Evolutionary conservation across 1,140 invertebrate species (phyloP).

Genomic region (Dreissena rostriformis): DNA sequence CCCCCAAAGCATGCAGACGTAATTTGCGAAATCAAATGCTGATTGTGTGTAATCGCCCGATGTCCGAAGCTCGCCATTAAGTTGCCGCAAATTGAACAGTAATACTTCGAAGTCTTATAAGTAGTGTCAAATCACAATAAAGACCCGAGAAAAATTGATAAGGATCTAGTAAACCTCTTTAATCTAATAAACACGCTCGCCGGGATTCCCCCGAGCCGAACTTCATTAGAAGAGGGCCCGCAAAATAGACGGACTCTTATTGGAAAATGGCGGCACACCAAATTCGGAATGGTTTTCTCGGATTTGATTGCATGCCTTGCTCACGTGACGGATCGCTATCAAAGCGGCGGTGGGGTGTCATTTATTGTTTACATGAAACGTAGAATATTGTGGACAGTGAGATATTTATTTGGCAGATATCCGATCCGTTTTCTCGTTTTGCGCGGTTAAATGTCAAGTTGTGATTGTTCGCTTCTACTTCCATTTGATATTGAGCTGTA

Average conservation of each 20-base stretch:
- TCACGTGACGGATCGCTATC: constrained; percentile 29
- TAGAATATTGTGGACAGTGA: neutral
- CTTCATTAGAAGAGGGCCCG: constrained; percentile 29
- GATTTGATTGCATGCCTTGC: constrained; percentile 46
- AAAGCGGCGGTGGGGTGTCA: constrained; percentile 8
- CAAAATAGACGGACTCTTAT: constrained; percentile 15
- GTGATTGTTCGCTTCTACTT: no score
- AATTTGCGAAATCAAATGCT: no score
- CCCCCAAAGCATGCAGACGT: no score
- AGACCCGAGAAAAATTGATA: constrained; percentile 53
- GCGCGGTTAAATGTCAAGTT: no score
- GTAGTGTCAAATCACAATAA: constrained; percentile 55
- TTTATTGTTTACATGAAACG: constrained; percentile 3
- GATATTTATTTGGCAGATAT: constrained; percentile 2
- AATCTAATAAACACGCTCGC: constrained; percentile 54
- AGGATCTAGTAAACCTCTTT: constrained; percentile 54
- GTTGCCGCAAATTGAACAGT: constrained; percentile 31
- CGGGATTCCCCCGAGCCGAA: constrained; percentile 39
- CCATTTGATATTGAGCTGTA: no score
- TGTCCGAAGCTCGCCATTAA: no score
- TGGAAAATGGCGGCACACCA: neutral
- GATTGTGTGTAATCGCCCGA: no score
- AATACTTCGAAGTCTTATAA: constrained; percentile 26
- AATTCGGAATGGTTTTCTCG: constrained; percentile 1
- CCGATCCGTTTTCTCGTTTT: no score